Conservation (phyloP, 2,888 invertebrate genomes). For the Timandra comae region DNA sequence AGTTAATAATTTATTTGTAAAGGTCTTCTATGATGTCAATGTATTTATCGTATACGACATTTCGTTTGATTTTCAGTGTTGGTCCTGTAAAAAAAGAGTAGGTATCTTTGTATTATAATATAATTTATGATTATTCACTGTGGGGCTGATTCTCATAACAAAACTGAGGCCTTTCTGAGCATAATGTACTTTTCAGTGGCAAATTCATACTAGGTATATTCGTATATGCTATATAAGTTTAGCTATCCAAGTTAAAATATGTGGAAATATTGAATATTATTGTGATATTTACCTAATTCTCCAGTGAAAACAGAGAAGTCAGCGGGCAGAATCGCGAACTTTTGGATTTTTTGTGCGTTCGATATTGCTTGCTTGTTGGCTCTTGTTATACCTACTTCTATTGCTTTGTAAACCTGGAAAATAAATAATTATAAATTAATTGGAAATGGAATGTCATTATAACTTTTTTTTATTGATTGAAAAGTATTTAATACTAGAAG, state of each 20-base stretch:
- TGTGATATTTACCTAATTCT: constrained; percentile 90
- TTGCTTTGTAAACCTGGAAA: constrained; percentile 81
- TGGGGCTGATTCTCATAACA: too few relatives aligned
- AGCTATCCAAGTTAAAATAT: too few relatives aligned
- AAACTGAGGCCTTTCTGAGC: too few relatives aligned
- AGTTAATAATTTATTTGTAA: too few relatives aligned
- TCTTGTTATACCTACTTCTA: constrained; percentile 85
- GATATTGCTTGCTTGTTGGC: constrained; percentile 89
- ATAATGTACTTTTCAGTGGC: too few relatives aligned
- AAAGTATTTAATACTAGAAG: too few relatives aligned
- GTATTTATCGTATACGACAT: constrained; percentile 86
- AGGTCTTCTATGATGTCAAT: constrained; percentile 86
- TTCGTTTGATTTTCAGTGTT: constrained; percentile 90
- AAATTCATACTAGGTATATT: too few relatives aligned
- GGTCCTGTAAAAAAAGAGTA: constrained; percentile 79
- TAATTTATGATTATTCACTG: neutral
- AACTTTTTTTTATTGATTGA: too few relatives aligned
- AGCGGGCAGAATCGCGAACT: constrained; percentile 87
- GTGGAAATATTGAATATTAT: too few relatives aligned
- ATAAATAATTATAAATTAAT: too few relatives aligned
- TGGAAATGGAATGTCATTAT: too few relatives aligned
- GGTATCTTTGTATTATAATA: neutral
- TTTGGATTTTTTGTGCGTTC: constrained; percentile 92
- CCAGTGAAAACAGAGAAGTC: constrained; percentile 93
- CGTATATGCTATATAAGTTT: too few relatives aligned